Conservation (phyloP, 1,140 invertebrate species). For the Procambarus virginalis region DNA sequence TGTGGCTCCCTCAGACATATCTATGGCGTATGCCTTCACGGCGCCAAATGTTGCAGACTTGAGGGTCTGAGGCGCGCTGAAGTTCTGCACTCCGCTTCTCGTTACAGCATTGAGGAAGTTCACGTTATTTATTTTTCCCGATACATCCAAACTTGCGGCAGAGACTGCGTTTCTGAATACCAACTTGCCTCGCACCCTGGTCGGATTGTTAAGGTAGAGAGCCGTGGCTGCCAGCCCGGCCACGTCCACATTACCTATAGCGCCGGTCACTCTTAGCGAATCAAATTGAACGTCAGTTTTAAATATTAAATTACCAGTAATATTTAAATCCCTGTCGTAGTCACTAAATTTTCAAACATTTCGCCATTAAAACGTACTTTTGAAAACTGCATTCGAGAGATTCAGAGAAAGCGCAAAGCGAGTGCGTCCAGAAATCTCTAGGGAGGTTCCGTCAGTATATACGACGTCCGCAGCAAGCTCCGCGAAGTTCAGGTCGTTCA, state of each 20-base stretch:
- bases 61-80: constrained; percentile 35
- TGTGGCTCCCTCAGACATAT: not conserved
- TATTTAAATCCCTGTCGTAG: not conserved
- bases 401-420: not conserved
- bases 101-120: constrained; percentile 46
- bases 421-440: constrained; percentile 26
- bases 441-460: constrained; percentile 4
- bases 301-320: constrained; percentile 22
- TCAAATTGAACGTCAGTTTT: constrained; percentile 1
- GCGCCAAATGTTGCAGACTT: constrained; percentile 1
- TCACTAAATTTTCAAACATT: constrained; percentile 19
- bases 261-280: not conserved
- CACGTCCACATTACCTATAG: constrained; percentile 39
- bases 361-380: constrained; percentile 30
- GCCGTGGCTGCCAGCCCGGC: not conserved
- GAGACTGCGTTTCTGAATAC: constrained; percentile 10
- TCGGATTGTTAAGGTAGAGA: constrained; percentile 18
- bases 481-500: constrained; percentile 42
- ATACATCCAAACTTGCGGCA: not conserved
- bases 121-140: constrained; percentile 19
- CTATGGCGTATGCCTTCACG: not conserved
- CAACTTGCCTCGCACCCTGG: constrained; percentile 24
- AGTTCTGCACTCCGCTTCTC: constrained; percentile 34
- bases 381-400: not conserved
- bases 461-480: constrained; percentile 29